Evolutionary conservation across 1,140 invertebrate genomes (phyloP), one percentile per base, ranked within the genome.

Genomic region (Harlomillsia oculata): DNA sequence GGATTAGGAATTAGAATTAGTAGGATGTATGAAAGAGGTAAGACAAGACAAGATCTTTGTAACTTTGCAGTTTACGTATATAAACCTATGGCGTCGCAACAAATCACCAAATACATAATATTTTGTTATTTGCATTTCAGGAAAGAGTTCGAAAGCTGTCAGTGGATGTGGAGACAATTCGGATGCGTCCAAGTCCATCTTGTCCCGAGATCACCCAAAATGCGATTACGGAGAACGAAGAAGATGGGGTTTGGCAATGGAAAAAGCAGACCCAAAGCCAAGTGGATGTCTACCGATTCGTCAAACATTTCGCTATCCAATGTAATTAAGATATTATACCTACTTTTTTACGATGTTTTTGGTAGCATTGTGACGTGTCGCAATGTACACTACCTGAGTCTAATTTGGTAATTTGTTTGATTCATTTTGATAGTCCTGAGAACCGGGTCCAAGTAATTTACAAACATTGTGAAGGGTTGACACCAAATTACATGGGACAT

Each of bases 401-500:
- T n/a, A n/a, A 36, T 50, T 50, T 36, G 21, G 30, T 50, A 11
- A 9, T 6, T 8, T 28, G 34, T 6, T 34, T 50, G 6, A 39
- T 45, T 45, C 20, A 4, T 45, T 16, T 54, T 29, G 34, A 20
- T 16, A 59, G 58, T 13, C 53, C 53, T 36, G 8, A 41, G 0
- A 30, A 54, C 1, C 28, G 58, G 8, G 36, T 64, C 26, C 58
- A 60, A 23, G 36, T 34, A 26, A 36, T 65, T 11, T 65, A 65
- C 50, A 39, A 41, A 14, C 44, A 53, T 18, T 64, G 62, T 52
- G 63, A 65, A 46, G 63, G 63, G 29, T 39, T 63, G 48, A 37
- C 57, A 16, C 63, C 63, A 30, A 60, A 46, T 21, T 65, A 65
- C 43, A 39, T 26, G 11, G 63, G 63, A 5, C 63, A 65, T 32